phyloP scores from a whole-genome alignment of 2,113 vertebrate species.

The Phylloscopus whistleri region DNA sequence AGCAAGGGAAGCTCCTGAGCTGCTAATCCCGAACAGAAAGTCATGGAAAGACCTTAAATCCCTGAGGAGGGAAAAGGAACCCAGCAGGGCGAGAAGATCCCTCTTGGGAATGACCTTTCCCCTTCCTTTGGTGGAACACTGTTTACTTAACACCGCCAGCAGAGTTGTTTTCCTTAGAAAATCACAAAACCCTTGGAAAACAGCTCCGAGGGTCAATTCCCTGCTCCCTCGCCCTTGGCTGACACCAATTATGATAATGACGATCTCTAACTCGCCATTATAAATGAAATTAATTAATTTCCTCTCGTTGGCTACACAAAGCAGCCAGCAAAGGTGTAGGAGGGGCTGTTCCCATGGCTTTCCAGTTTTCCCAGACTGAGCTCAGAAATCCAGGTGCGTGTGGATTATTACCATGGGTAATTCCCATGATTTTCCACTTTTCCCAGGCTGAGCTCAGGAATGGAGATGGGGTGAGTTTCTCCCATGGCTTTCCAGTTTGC shows the following conservation, averaged over 20 bases:
- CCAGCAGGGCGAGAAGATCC: not conserved
- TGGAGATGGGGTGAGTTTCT: not conserved
- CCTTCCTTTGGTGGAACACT: not conserved
- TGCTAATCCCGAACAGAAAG: not conserved
- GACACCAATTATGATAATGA: not conserved
- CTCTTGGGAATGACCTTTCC: not conserved
- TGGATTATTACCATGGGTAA: not conserved
- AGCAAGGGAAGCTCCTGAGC: not conserved
- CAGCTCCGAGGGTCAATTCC: not conserved
- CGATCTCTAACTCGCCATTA: rapidly evolving
- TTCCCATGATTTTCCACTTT: not conserved
- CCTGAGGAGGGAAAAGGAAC: not conserved
- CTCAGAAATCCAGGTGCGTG: not conserved
- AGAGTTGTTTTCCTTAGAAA: not conserved
- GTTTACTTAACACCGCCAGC: not conserved
- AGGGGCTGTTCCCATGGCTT: not conserved
- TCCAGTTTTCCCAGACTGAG: not conserved
- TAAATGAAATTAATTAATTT: not conserved
- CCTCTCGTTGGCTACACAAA: not conserved
- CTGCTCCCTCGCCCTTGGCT: not conserved
- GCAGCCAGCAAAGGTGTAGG: not conserved
- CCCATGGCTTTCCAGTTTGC: not conserved
- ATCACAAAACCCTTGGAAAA: not conserved
- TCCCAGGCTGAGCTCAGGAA: not conserved
- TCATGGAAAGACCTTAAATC: not conserved